A percentile compares a stretch with the other conserved stretches of the same genome.
Evolutionary conservation across 2,888 invertebrate genomes (phyloP).

Genomic region (Endomychus coccineus): DNA sequence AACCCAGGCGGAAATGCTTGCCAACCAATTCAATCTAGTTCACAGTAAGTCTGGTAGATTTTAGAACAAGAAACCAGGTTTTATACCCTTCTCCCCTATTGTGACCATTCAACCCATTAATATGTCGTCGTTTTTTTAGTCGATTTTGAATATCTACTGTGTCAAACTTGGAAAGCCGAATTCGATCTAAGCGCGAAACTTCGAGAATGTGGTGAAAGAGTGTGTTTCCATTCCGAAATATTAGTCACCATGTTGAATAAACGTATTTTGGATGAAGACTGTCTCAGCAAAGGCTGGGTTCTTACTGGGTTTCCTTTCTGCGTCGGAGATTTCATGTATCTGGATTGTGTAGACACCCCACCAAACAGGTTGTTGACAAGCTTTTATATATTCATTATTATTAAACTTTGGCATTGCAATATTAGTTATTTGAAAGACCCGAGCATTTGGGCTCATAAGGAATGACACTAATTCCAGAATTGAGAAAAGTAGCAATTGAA

Average conservation of each 20-base stretch:
- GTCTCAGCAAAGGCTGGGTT: conserved; percentile 56
- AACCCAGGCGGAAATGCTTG: conserved; percentile 48
- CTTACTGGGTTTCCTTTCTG: conserved; percentile 53
- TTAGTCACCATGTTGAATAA: conserved; percentile 40
- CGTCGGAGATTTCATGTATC: conserved; percentile 51
- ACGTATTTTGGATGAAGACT: conserved; percentile 47
- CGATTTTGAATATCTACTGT: conserved; percentile 49
- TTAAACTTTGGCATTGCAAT: no score
- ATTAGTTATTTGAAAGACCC: no score
- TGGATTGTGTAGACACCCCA: conserved; percentile 53
- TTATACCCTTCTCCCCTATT: no score
- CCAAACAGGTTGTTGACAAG: conserved; percentile 62
- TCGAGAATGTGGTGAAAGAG: conserved; percentile 33
- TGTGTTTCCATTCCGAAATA: conserved; percentile 38
- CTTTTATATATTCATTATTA: no score
- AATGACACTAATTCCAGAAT: no score
- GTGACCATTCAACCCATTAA: neutral
- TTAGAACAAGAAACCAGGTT: conserved; percentile 6
- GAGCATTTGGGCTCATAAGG: no score
- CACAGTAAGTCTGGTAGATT: conserved; percentile 36
- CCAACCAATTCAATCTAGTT: conserved; percentile 50
- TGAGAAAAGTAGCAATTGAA: no score
- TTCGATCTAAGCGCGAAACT: conserved; percentile 36
- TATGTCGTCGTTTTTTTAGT: conserved; percentile 39
- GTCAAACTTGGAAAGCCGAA: conserved; percentile 44